Percentiles rank a stretch among this genome's conserved stretches.
Conservation (phyloP, 2,888 invertebrate genomes). For the Drosophila algonquin region DNA sequence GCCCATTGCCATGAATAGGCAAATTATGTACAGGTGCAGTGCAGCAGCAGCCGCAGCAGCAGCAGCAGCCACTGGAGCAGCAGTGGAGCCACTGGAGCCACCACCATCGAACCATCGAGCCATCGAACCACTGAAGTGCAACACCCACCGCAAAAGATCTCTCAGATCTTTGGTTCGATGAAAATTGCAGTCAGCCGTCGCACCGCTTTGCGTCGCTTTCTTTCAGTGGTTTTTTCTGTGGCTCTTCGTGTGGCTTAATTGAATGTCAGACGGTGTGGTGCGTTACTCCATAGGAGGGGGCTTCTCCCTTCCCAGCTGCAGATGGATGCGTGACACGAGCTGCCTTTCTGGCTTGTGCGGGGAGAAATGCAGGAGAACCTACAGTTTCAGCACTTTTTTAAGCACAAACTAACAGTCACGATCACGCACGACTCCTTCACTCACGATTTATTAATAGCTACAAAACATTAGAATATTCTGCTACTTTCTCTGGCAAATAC, state of each 20-base stretch:
- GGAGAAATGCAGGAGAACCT: too few relatives aligned
- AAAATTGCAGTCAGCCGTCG: slow-evolving; percentile 47
- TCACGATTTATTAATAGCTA: too few relatives aligned
- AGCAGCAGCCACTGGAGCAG: slow-evolving; percentile 25
- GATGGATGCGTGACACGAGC: slow-evolving; percentile 9
- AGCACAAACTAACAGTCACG: too few relatives aligned
- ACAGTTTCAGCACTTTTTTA: too few relatives aligned
- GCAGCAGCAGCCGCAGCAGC: slow-evolving; percentile 27
- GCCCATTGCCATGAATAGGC: slow-evolving; percentile 64
- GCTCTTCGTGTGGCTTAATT: slow-evolving; percentile 58
- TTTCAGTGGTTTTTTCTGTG: slow-evolving; percentile 20
- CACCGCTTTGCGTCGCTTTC: slow-evolving; percentile 55
- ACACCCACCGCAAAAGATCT: slow-evolving; percentile 54
- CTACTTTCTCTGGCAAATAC: too few relatives aligned
- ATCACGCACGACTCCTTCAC: too few relatives aligned
- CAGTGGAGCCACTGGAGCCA: slow-evolving; percentile 24
- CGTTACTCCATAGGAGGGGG: slow-evolving; percentile 19
- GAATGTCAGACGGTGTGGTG: slow-evolving; percentile 59
- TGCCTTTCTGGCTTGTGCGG: too few relatives aligned
- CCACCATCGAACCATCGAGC: not conserved
- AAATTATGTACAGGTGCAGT: slow-evolving; percentile 68
- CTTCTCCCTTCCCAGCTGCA: not conserved
- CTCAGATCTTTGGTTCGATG: slow-evolving; percentile 28
- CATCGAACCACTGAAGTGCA: slow-evolving; percentile 47
- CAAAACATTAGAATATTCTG: too few relatives aligned